Evolutionary conservation across 2,113 vertebrate genomes (phyloP).

Genomic region (chimpanzee (Pan troglodytes)): DNA sequence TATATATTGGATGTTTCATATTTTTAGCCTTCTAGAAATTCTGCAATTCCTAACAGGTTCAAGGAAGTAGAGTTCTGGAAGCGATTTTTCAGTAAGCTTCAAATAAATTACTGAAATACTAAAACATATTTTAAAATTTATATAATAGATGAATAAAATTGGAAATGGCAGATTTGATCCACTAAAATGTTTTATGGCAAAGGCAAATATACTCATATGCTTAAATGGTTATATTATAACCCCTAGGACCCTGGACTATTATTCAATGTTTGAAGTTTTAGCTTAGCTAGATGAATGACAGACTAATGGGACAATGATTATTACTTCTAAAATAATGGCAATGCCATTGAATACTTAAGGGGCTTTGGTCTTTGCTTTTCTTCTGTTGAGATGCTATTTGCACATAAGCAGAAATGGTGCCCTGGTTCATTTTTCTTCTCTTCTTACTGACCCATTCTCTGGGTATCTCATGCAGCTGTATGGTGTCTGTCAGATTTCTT

Average conservation of each 20-base stretch:
- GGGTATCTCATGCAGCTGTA: neutral
- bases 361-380: neutral
- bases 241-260: neutral
- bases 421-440: neutral
- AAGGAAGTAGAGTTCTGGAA: neutral
- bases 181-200: neutral
- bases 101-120: neutral
- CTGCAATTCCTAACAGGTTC: neutral
- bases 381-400: neutral
- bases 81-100: neutral
- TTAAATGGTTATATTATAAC: neutral
- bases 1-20: neutral
- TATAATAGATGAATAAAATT: neutral
- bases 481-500: neutral
- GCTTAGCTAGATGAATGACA: neutral
- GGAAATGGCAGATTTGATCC: neutral
- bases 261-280: neutral
- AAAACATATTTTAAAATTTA: neutral
- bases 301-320: neutral
- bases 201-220: neutral
- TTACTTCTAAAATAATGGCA: neutral
- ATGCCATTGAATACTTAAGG: neutral
- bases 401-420: neutral
- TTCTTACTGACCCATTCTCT: neutral
- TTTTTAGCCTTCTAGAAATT: neutral